phyloP scores from a whole-genome alignment of 2,113 vertebrate species.

The Podilymbus podiceps region DNA sequence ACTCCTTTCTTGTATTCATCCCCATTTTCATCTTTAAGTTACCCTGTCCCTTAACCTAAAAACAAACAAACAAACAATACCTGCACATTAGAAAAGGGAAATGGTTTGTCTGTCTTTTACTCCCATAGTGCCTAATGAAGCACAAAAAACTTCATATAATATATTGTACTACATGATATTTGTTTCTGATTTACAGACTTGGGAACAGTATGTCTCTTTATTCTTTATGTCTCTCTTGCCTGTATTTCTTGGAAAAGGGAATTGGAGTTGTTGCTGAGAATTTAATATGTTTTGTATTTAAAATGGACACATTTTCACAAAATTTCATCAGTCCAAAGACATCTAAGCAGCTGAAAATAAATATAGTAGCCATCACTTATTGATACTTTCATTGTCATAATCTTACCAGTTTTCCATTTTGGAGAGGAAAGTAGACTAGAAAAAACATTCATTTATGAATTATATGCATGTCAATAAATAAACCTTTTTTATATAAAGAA shows the following conservation, averaged over 20 bases:
- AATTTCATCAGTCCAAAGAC: background rate
- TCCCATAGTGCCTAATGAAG: background rate
- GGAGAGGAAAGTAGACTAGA: background rate
- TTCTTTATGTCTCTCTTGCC: background rate
- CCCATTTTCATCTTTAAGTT: background rate
- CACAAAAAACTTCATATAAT: background rate
- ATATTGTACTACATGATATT: background rate
- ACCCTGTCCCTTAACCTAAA: background rate
- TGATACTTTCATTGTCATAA: background rate
- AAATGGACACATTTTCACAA: background rate
- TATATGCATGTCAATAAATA: background rate
- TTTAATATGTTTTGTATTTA: constrained; percentile 9
- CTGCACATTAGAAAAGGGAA: background rate
- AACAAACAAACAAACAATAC: background rate
- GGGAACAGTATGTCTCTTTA: constrained; percentile 22
- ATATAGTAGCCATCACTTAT: background rate
- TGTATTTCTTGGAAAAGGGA: constrained; percentile 48
- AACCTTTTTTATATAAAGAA: background rate
- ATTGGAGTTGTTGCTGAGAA: background rate
- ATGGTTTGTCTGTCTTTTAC: background rate
- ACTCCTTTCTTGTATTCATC: background rate
- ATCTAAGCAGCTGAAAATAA: background rate
- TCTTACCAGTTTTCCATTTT: background rate
- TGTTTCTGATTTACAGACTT: constrained; percentile 31
- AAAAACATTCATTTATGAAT: background rate